Evolutionary conservation across 2,888 invertebrate genomes (phyloP), one percentile per base, ranked within the genome.

Genomic region (Callimorpha dominula): DNA sequence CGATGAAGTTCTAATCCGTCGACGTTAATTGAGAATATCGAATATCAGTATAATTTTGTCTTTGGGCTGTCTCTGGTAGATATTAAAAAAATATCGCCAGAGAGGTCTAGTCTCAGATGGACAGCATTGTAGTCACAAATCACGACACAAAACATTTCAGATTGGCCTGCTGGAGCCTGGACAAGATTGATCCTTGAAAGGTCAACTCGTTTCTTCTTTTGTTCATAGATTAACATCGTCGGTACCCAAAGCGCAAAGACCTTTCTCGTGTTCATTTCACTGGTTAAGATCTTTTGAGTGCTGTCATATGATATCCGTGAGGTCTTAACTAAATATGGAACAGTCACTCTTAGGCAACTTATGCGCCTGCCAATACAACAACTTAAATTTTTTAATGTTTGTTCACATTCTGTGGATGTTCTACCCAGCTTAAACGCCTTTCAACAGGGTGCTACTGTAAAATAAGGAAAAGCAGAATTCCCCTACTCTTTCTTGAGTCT

Each of bases 11-110:
- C 62, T 63, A 71, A 74, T 76, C 57, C 54, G 77, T 74, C 67
- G 74, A 76, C 82, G 64, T 77, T 78, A 70, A 83, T 81, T 79
- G 75, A 73, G 70, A 81, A 70, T 75, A 83, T 81, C 65, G 68
- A 77, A 78, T 81, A 78, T 78, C 73, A 68, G 72, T 68, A 73
- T 69, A 72, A 72, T 78, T 81, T 83, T 83, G 75, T 74, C 78
- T 43, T 14, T 9, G 54, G 17, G 54, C 40, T 50, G 40, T 60
- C 4, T 46, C 46, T 49, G 20, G 11, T 12, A 57, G 57, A 1
- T 60, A 60, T 31, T 31, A 31, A 31, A 31, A 31, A 31, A 31
- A 31, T 31, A 31, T 31, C 2, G 31, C 31, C 43, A 46, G 43
- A 9, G 43, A 46, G 43, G 43, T 46, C 1, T 46, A 31, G 49